Base-by-base conservation (phyloP, 2,113 vertebrate genomes). In the Microtus oregoni region DNA sequence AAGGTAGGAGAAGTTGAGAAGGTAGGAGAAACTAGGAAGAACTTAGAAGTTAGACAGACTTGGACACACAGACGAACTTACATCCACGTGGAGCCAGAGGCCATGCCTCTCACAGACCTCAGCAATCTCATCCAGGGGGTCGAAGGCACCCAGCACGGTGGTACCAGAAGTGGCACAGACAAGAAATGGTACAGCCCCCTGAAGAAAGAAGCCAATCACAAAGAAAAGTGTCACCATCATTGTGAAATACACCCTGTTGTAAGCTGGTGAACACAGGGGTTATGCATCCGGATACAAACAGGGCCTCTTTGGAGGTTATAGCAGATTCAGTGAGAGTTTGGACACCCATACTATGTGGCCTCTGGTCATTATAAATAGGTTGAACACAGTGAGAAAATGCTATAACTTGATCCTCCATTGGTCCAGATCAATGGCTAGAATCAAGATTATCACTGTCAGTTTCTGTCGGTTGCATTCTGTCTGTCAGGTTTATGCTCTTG, bases 31-130 rank as follows among this genome's bases (percentile, higher is more conserved):
- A 12, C 67, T 32, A 1, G 20, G n/a, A 28, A 77, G 85, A 79
- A 87, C 30, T 7, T 32, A 72, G 61, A 47, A 11, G 13, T 86
- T 17, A 73, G 93, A 89, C 65, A 32, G 19, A 88, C 1, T 20
- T 3, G 13, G 4, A 47, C 96, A 77, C 30, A 89, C 1, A 91
- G 94, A 70, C 17, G 6, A 65, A 98, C 99, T 99, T 98, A 99
- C 99, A 10, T 99, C 99, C 90, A 99, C 98, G 11, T 99, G 99
- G 82, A 99, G 98, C 99, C 99, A 99, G 91, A 99, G 99, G 77
- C 96, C 97, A 14, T 99, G 90, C 88, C 97, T 98, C 97, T 99
- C 98, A 91, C 98, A 99, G 96, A 99, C 89, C 61, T 98, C 97
- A 0, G 98, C 98, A 55, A 99, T 99, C 95, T 98, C 97, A 91